Base-by-base conservation (phyloP, 2,888 invertebrate species). In the Acronicta psi region DNA sequence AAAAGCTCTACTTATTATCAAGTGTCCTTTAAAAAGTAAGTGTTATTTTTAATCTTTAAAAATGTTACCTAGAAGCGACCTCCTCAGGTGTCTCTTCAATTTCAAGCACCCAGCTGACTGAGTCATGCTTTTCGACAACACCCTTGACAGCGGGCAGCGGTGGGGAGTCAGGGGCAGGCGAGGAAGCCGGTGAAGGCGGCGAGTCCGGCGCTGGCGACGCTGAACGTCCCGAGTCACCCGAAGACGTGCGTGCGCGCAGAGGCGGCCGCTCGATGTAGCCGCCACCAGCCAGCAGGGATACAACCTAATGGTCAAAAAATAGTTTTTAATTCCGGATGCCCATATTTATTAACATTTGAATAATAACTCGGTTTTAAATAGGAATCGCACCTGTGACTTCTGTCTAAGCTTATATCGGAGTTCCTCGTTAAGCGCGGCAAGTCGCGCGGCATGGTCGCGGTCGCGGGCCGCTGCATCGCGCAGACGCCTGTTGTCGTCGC, bases 361-460 rank as follows among this genome's bases (percentile, higher is more conserved):
- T 31, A 31, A 13, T 31, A 31, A 31, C 13, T 31, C 2, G 0
- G 16, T 38, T 23, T n/a, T 36, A 7, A 18, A 17, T 20, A 13
- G 18, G 14, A 18, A 3, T 17, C 18, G 14, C 42, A 97, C 96
- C 89, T 97, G 97, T 56, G 96, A 96, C 85, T 97, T 97, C 86
- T 98, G 97, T 79, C 97, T 95, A 58, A 98, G 95, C 82, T 97
- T 97, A 96, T 98, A 99, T 78, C 97, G 95, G 2, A 98, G 95
- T 88, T 98, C 98, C 90, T 99, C 99, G 83, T 98, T 98, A 83
- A 97, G 96, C 82, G 97, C 97, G 0, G 96, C 95, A 44, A 98
- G 90, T 2, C 98, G 94, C 62, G 97, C 96, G 79, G 97, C 97
- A 70, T 97, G 97, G 80, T 97, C 96, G 2, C 95, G 94, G 85